Conservation (phyloP, 2,797 vertebrate species). For the Xenops minutus region DNA sequence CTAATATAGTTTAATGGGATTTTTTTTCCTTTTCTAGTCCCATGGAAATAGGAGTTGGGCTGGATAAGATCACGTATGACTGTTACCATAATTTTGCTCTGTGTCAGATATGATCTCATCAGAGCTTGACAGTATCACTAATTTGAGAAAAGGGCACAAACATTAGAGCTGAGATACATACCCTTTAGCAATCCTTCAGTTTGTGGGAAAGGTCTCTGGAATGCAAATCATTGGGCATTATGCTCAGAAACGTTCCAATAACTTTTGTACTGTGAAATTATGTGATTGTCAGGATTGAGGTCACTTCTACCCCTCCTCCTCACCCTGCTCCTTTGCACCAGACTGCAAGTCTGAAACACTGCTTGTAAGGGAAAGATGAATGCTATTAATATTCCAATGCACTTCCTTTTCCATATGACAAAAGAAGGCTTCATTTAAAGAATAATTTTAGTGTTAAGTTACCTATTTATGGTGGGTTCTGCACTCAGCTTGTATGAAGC, state of each 20-base stretch:
- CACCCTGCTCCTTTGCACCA: background rate
- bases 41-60: background rate
- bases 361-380: background rate
- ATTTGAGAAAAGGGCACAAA: constrained; percentile 52
- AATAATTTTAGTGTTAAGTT: constrained; percentile 27
- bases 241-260: constrained; percentile 31
- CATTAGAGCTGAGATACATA: background rate
- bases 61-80: constrained; percentile 34
- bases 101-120: constrained; percentile 45
- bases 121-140: constrained; percentile 8
- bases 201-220: background rate
- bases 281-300: constrained; percentile 17
- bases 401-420: background rate
- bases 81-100: constrained; percentile 16
- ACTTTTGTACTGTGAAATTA: constrained; percentile 41
- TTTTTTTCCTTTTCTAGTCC: constrained; percentile 4
- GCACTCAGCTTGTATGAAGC: background rate
- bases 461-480: background rate
- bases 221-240: constrained; percentile 47
- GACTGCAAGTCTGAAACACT: background rate
- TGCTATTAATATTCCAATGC: constrained; percentile 1
- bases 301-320: background rate
- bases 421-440: constrained; percentile 12
- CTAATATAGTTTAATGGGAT: constrained; percentile 13
- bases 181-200: constrained; percentile 12